Conservation (phyloP, 1,140 invertebrate genomes). For the Drosophila murphyi region DNA sequence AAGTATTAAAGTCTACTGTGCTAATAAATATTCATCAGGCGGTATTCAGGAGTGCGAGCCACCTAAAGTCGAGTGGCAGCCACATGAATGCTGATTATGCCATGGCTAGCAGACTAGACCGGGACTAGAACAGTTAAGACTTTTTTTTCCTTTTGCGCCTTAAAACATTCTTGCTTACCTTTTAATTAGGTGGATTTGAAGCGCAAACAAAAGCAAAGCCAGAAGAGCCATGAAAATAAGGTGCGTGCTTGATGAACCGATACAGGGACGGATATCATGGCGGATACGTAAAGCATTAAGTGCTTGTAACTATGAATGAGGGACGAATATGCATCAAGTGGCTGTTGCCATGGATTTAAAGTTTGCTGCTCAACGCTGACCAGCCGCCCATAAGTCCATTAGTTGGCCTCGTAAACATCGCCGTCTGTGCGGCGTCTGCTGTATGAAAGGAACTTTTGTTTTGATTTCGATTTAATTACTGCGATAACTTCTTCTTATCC, state of each 20-base stretch:
- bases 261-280: constrained; percentile 31
- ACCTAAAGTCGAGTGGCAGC: constrained; percentile 10
- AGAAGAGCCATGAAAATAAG: constrained; percentile 40
- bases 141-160: constrained; percentile 39
- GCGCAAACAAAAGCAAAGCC: constrained; percentile 57
- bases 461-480: constrained; percentile 77
- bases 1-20: constrained; percentile 37
- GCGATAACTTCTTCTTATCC: constrained; percentile 34
- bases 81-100: constrained; percentile 55
- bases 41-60: constrained; percentile 2
- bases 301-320: background rate
- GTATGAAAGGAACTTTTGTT: constrained; percentile 31
- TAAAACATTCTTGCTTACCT: constrained; percentile 72
- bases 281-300: constrained; percentile 54
- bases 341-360: constrained; percentile 45
- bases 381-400: constrained; percentile 15
- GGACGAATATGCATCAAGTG: constrained; percentile 55
- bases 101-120: constrained; percentile 2
- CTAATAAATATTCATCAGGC: constrained; percentile 56
- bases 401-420: background rate
- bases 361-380: constrained; percentile 1
- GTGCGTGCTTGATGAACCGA: constrained; percentile 72
- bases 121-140: constrained; percentile 10
- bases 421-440: constrained; percentile 35
- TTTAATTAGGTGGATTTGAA: constrained; percentile 80